phyloP scores from a whole-genome alignment of 2,113 vertebrate genomes.

The Mus spicilegus region DNA sequence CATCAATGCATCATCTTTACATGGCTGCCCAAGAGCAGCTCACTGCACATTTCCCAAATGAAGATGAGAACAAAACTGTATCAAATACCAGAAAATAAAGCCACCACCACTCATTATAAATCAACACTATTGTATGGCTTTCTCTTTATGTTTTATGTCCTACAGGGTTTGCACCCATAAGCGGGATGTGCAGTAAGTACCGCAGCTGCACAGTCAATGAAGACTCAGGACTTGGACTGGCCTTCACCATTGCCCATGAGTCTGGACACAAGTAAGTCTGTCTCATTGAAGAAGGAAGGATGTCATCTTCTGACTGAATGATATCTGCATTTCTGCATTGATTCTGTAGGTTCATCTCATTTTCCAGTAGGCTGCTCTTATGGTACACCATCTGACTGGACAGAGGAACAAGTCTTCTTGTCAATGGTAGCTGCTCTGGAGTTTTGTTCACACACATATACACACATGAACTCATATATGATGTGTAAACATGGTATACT shows the following conservation, averaged over 20 bases:
- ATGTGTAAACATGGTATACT: background rate
- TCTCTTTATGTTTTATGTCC: background rate
- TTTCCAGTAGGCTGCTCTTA: rapidly evolving
- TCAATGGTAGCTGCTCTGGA: too few relatives aligned
- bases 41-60: background rate
- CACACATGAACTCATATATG: background rate
- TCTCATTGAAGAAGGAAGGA: rapidly evolving
- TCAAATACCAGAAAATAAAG: background rate
- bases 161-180: constrained; percentile 94
- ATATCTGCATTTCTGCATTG: too few relatives aligned
- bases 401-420: rapidly evolving
- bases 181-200: constrained; percentile 96
- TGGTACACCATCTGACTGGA: rapidly evolving
- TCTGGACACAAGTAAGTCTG: constrained; percentile 94
- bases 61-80: background rate
- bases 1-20: rapidly evolving
- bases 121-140: rapidly evolving
- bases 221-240: constrained; percentile 93
- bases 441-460: background rate
- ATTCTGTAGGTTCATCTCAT: too few relatives aligned
- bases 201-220: constrained; percentile 95
- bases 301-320: rapidly evolving
- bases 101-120: rapidly evolving
- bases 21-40: rapidly evolving
- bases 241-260: constrained; percentile 95